Conservation (phyloP, 2,113 vertebrate species). For the Ascaphus truei region DNA sequence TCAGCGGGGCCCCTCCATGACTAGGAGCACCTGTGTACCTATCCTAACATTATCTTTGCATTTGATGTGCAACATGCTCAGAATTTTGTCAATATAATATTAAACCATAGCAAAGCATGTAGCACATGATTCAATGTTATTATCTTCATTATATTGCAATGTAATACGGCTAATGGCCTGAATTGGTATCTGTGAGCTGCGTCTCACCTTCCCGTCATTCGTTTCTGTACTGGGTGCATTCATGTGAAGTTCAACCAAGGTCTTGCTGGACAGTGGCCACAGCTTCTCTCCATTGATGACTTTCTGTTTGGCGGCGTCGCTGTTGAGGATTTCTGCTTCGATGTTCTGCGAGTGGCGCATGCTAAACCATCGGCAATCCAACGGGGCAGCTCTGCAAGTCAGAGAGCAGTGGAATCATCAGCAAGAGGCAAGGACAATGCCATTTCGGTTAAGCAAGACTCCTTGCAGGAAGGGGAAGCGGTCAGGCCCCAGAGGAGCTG, state of each 20-base stretch:
- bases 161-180: too few species aligned
- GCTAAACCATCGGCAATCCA: slow-evolving; percentile 62
- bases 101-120: not conserved
- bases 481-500: not conserved
- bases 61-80: too few species aligned
- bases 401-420: not conserved
- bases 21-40: too few species aligned
- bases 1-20: too few species aligned
- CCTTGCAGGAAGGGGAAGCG: not conserved
- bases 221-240: slow-evolving; percentile 60
- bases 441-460: too few species aligned
- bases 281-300: slow-evolving; percentile 2
- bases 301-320: slow-evolving; percentile 20
- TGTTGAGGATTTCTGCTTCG: slow-evolving; percentile 49
- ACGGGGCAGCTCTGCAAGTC: slow-evolving; percentile 71
- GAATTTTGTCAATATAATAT: too few species aligned
- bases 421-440: not conserved
- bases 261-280: slow-evolving; percentile 57
- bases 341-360: slow-evolving; percentile 72
- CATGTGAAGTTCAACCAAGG: slow-evolving; percentile 69
- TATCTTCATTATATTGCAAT: too few species aligned
- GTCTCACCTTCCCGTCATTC: slow-evolving; percentile 80
- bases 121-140: not conserved
- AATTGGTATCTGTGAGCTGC: too few species aligned
- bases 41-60: too few species aligned